Evolutionary conservation across 2,113 vertebrate species (phyloP), one percentile per base, ranked within the genome.

Genomic region (Chauna torquata): DNA sequence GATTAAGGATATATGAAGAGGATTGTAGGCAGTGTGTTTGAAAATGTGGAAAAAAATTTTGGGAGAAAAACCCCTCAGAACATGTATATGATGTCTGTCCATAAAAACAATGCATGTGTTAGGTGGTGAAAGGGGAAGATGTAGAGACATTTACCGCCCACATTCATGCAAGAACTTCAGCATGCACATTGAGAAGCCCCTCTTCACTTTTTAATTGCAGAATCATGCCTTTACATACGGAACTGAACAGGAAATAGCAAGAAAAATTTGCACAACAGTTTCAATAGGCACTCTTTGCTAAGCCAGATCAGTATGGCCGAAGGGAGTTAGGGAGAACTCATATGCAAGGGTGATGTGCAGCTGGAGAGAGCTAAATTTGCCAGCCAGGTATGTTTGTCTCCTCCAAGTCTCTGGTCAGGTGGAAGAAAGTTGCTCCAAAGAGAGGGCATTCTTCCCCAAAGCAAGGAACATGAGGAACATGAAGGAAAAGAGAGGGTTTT

Each of bases 51-150:
- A 61, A 58, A 24, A 75, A 70, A 82, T 3, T 36, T 58, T 40
- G n/a, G 11, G 14, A 30, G 75, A 82, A 64, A 7, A 4, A 13
- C 8, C 11, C 38, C 28, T 4, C 32, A 42, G 61, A 78, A 58
- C 12, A 6, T 59, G 38, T 62, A 89, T 65, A 13, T 81, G 91
- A 45, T 88, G 87, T 92, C 79, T 85, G 45, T 50, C 82, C 24
- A 55, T 95, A 95, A 96, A 96, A 86, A 32, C 34, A 50, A 20
- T 6, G 12, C 86, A 72, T 95, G 75, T 80, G 68, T 86, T 95
- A 45, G 66, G 84, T 15, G 64, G 79, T 55, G 76, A 90, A 94
- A 92, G 27, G 38, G 71, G 71, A 70, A 47, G 86, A 68, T 59
- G 79, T 64, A 34, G 68, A 61, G 38, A 49, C 12, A 47, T 88